Percentiles rank a stretch among this genome's conserved stretches.
Conservation (phyloP, 2,888 invertebrate species). For the Lochmaea capreae region DNA sequence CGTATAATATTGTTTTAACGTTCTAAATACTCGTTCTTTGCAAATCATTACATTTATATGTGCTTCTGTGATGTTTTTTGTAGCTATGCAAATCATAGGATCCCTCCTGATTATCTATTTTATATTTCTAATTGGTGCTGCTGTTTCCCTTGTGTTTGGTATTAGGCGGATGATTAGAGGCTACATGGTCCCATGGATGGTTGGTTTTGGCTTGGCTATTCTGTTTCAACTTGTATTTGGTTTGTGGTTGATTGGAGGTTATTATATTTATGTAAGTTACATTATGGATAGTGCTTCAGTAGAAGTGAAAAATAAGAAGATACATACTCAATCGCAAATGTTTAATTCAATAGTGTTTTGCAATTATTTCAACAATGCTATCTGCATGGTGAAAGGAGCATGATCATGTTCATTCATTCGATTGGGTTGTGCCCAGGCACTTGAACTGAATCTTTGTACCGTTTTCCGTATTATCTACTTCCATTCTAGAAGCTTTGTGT, state of each 20-base stretch:
- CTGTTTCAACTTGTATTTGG: conserved; percentile 84
- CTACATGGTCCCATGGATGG: conserved; percentile 84
- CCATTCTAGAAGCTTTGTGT: no score
- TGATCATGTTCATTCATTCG: no score
- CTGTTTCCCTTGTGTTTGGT: conserved; percentile 73
- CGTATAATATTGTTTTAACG: background rate
- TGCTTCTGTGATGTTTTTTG: conserved; percentile 56
- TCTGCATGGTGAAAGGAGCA: no score
- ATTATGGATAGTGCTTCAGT: background rate
- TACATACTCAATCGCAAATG: no score
- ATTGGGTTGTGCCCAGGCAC: no score
- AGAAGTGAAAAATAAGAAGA: background rate
- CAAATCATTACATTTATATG: background rate
- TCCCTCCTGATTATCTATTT: conserved; percentile 73
- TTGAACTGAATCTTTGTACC: no score
- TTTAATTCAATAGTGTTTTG: no score
- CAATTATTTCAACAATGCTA: no score
- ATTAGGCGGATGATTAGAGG: conserved; percentile 80
- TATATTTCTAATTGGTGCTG: conserved; percentile 68
- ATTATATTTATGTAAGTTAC: conserved; percentile 88
- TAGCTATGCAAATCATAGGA: conserved; percentile 82
- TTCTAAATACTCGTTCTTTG: background rate
- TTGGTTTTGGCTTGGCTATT: conserved; percentile 75
- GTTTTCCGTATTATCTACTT: no score
- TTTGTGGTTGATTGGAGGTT: conserved; percentile 87